phyloP scores from a whole-genome alignment of 2,797 vertebrate species.

The Rousettus madagascariensis region DNA sequence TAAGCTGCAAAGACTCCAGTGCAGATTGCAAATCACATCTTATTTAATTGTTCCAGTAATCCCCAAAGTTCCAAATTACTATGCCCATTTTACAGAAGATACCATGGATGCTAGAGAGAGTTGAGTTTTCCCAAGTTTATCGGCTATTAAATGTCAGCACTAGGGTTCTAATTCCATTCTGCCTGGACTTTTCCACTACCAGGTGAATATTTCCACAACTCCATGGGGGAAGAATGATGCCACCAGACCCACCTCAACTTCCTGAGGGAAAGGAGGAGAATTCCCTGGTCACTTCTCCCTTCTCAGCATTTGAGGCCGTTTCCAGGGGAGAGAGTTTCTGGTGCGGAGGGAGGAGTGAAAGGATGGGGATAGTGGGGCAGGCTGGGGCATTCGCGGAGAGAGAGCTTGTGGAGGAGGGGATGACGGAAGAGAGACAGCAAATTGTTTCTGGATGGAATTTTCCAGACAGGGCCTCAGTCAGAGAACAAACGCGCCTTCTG shows the following conservation, averaged over 20 bases:
- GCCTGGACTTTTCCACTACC: not conserved
- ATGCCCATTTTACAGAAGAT: not conserved
- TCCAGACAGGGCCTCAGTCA: conserved; percentile 68
- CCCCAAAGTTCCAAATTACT: not conserved
- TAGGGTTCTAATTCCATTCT: not conserved
- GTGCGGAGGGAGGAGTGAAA: not conserved
- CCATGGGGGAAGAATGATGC: not conserved
- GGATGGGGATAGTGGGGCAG: not conserved
- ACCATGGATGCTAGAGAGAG: not conserved
- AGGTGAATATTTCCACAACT: not conserved
- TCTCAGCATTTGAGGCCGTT: not conserved
- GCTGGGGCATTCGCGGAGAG: not conserved
- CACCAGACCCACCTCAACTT: not conserved
- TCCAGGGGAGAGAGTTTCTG: not conserved
- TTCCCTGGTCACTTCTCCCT: not conserved
- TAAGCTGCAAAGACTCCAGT: no score
- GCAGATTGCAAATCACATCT: not conserved
- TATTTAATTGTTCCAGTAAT: not conserved
- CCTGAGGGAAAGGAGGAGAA: not conserved
- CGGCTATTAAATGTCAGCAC: not conserved
- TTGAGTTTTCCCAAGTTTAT: not conserved
- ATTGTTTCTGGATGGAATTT: conserved; percentile 79
- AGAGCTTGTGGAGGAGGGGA: conserved; percentile 36
- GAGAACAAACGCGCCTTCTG: conserved; percentile 74
- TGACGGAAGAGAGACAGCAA: conserved; percentile 40